Evolutionary conservation across 2,113 vertebrate species (phyloP), one percentile per base, ranked within the genome.

Genomic region (Corvus hawaiiensis): DNA sequence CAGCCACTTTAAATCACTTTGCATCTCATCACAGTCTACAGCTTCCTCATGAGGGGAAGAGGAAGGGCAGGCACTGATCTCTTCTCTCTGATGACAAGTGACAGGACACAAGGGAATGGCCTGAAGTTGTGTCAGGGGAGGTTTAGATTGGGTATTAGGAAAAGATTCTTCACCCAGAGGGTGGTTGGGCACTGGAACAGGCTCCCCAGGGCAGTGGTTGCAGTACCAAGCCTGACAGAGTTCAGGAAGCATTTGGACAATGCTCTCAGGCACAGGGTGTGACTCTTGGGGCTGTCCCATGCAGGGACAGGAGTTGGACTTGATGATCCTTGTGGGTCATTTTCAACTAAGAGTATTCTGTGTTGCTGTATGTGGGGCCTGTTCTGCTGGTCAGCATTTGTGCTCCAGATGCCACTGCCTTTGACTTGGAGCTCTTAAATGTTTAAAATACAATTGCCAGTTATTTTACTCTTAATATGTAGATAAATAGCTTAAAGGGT

Each of bases 51-150:
- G 55, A 69, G 33, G 46, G 24, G 19, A 69, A 16, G 46, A 68
- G 16, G 14, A 52, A 15, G 23, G 19, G 10, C 39, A 61, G 33
- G 3, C 18, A 20, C 33, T 46, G 33, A 61, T 59, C 15, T 59
- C 22, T 58, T 39, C 55, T 61, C 46, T 54, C 1, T 61, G 55
- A 28, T 69, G 22, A 7, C 21, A 33, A 69, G 43, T 54, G 73
- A 33, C 63, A 46, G 28, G 27, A 69, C 3, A 0, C 0, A 0
- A n/a, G 33, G 73, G 48, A 78, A 46, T 28, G 39, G 23, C 28
- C 55, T 69, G 55, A 52, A 39, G 33, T 33, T 69, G 22, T 44
- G 63, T 46, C 55, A 52, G 18, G 23, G 27, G 3, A 39, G 18
- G 14, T 37, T 69, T 44, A 33, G 84, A 10, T 22, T 44, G 33